Evolutionary conservation across 2,797 vertebrate genomes (phyloP).

Genomic region (Chrysocyon brachyurus): DNA sequence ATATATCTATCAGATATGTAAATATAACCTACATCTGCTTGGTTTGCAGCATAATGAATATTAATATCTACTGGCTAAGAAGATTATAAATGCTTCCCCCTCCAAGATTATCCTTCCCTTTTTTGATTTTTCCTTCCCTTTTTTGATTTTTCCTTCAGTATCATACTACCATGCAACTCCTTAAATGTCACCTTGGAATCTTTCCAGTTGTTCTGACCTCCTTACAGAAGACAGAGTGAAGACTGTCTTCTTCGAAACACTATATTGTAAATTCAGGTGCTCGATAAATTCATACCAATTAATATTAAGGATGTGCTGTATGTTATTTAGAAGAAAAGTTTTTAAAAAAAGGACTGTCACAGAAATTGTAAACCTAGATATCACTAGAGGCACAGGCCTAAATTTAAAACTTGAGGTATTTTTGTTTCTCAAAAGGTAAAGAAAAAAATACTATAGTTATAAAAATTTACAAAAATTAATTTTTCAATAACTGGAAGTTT

Average conservation of each 20-base stretch:
- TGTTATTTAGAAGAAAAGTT: constrained; percentile 21
- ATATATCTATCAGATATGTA: neutral
- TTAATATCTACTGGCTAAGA: neutral
- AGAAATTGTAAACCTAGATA: neutral
- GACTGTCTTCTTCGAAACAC: neutral
- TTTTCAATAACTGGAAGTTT: neutral
- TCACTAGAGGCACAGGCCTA: neutral
- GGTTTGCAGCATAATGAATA: neutral
- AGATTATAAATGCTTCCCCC: neutral
- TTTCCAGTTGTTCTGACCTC: neutral
- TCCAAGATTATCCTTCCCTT: neutral
- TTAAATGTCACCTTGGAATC: neutral
- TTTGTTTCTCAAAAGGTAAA: neutral
- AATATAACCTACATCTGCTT: neutral
- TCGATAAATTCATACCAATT: constrained; percentile 10
- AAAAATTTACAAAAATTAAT: neutral
- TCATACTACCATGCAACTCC: neutral
- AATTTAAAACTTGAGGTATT: neutral
- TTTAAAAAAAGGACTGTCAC: neutral
- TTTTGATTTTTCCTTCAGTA: neutral
- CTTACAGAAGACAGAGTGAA: neutral
- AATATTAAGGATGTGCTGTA: neutral
- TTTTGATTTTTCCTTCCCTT: neutral
- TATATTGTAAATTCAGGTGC: neutral
- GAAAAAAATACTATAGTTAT: neutral